Base-by-base conservation (phyloP, 2,113 vertebrate species). In the Podocnemis expansa region DNA sequence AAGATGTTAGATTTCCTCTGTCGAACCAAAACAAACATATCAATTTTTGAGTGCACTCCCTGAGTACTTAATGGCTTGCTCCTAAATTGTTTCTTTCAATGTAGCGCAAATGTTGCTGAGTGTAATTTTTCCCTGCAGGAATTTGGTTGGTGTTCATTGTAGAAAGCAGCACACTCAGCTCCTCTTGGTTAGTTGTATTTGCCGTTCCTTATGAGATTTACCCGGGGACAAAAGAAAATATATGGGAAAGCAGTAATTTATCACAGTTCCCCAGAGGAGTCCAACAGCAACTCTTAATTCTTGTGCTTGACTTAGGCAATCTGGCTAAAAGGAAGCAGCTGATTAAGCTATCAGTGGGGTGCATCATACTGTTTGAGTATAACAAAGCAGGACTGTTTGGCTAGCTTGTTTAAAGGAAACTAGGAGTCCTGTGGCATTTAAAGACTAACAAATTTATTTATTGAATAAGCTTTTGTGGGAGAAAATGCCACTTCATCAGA, bases 191-290 rank as follows among this genome's bases (percentile, higher is more conserved):
- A 19, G n/a, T 22, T 13, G 0, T 52, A 79, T 79, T 70, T 80
- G 88, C 80, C 54, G 45, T 88, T 55, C 78, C 78, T 90, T 88
- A 80, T 29, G 41, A 83, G 91, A 95, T 90, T 52, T 87, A 83
- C 22, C 38, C 38, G 49, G 73, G 70, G 78, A 89, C 86, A 94
- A 91, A 82, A 38, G 14, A 90, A 90, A 51, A 83, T 27, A 47
- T 4, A 38, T 45, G 19, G 25, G 85, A 79, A 89, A 51, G 43
- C 78, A 89, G 70, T 78, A 85, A 85, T 91, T 89, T 82, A 91
- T 82, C 70, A 47, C 51, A 1, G 2, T 54, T 58, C 29, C 2
- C 1, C 49, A 11, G 31, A 34, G 55, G 49, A 58, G 63, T 25
- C 34, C 43, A 67, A 82, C 8, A 79, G 78, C 24, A 73, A n/a